Evolutionary conservation across 2,113 vertebrate genomes (phyloP).

Genomic region (Asarcornis scutulata): DNA sequence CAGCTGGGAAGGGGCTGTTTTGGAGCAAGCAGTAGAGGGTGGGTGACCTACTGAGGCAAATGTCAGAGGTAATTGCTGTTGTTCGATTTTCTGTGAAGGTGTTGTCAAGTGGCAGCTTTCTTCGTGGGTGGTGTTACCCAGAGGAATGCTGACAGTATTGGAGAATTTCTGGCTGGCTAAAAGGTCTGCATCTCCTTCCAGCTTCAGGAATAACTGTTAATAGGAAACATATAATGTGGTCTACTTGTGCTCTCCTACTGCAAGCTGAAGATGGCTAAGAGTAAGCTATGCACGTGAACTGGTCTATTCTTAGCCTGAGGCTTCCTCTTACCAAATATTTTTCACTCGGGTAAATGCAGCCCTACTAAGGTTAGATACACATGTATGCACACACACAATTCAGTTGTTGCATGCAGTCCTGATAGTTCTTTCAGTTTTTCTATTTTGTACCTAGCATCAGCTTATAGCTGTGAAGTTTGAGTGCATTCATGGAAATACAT

Average conservation of each 20-base stretch:
- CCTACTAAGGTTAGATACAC: not conserved
- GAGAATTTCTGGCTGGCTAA: not conserved
- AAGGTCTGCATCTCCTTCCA: not conserved
- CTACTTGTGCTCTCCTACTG: not conserved
- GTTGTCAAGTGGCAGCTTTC: not conserved
- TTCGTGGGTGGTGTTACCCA: not conserved
- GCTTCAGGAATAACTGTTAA: not conserved
- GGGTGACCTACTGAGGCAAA: not conserved
- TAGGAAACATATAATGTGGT: not conserved
- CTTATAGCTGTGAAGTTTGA: not conserved
- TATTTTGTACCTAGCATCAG: not conserved
- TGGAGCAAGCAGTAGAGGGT: not conserved
- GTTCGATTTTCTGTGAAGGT: not conserved
- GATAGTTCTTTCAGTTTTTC: not conserved
- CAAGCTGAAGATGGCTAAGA: not conserved
- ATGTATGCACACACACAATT: accelerated
- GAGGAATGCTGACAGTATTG: not conserved
- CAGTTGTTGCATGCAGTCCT: not conserved
- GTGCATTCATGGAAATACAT: not conserved
- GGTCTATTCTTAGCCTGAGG: not conserved
- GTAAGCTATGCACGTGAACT: not conserved
- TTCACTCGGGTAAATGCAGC: not conserved
- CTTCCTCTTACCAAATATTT: not conserved
- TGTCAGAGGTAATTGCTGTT: not conserved
- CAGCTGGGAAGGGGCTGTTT: not conserved